phyloP scores from a whole-genome alignment of 2,888 invertebrate species.

The Archips xylosteana region DNA sequence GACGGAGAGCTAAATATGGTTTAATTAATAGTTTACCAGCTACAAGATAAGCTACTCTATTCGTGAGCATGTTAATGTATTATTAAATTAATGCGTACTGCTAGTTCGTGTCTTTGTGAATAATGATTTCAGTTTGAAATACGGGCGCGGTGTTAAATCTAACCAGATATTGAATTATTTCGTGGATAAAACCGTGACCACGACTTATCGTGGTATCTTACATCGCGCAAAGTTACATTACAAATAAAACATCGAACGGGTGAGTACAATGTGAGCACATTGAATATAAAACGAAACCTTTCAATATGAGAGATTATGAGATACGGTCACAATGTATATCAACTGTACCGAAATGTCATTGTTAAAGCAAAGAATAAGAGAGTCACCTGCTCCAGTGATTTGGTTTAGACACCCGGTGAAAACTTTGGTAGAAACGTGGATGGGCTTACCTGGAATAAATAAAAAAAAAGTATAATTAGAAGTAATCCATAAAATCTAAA shows the following conservation, averaged over 20 bases:
- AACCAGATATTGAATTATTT: constrained; percentile 34
- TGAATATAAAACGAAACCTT: constrained; percentile 10
- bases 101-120: constrained; percentile 33
- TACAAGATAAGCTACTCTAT: constrained; percentile 38
- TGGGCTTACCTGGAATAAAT: constrained; percentile 60
- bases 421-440: background rate
- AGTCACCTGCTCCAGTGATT: constrained; percentile 18
- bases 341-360: background rate
- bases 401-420: background rate
- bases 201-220: constrained; percentile 39
- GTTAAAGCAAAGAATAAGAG: background rate
- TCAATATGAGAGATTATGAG: constrained; percentile 9
- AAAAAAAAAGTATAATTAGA: constrained; percentile 55
- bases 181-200: constrained; percentile 35
- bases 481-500: constrained; percentile 45
- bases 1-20: constrained; percentile 37
- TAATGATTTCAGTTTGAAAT: constrained; percentile 33
- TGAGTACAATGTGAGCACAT: constrained; percentile 22
- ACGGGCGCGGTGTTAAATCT: constrained; percentile 19
- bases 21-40: constrained; percentile 37
- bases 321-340: background rate
- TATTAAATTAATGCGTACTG: constrained; percentile 35
- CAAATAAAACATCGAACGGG: constrained; percentile 28
- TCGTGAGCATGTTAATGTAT: constrained; percentile 37
- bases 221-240: constrained; percentile 24